Evolutionary conservation across 2,113 vertebrate species (phyloP).

Genomic region (Lota lota): DNA sequence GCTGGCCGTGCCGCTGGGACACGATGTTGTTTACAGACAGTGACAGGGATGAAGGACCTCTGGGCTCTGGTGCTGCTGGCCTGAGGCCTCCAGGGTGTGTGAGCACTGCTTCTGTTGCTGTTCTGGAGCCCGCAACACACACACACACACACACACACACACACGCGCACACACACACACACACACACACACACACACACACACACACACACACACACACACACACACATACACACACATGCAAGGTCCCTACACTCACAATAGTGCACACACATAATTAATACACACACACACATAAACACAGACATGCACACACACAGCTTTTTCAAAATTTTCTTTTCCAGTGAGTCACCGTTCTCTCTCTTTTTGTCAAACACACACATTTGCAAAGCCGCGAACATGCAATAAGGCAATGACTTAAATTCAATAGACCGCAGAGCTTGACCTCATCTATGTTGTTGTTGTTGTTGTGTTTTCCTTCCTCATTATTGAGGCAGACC

Average conservation of each 20-base stretch:
- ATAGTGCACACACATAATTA: neutral
- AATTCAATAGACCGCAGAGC: neutral
- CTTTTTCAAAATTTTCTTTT: neutral
- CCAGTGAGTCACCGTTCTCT: neutral
- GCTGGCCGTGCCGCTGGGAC: constrained; percentile 43
- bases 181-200: neutral
- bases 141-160: neutral
- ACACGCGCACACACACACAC: constrained; percentile 1
- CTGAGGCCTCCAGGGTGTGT: constrained; percentile 50
- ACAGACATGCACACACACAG: neutral
- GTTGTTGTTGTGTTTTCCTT: neutral
- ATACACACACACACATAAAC: neutral
- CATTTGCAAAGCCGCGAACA: neutral
- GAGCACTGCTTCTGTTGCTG: constrained; percentile 42
- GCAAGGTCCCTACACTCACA: neutral
- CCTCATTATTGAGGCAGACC: constrained; percentile 8
- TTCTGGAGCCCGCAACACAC: constrained; percentile 34
- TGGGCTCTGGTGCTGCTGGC: constrained; percentile 49
- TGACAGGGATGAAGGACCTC: constrained; percentile 72
- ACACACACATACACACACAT: neutral
- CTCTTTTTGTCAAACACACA: neutral
- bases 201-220: constrained; percentile 11
- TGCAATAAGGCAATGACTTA: neutral
- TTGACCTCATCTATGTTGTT: neutral
- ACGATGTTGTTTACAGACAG: constrained; percentile 66